Evolutionary conservation across 2,113 vertebrate genomes (phyloP), one percentile per base, ranked within the genome.

Genomic region (Perca fluviatilis): DNA sequence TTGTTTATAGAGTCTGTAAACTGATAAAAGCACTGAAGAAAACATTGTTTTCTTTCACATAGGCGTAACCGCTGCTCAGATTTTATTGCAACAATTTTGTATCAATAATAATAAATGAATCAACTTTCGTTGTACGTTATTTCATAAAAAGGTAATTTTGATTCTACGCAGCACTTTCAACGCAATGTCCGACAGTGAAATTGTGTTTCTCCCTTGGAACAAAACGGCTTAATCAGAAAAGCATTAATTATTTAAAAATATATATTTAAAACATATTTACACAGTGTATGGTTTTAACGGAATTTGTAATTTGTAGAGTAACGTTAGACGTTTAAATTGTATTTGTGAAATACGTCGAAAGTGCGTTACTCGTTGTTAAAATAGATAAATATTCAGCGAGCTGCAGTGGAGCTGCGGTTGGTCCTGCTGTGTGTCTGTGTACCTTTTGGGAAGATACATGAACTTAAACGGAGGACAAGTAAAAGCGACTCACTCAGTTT

Each of bases 271-370:
- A 43, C 30, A 43, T 0, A 43, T 11, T 11, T 11, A 43, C 11
- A 43, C 40, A 40, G 9, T 10, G 2, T 43, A 43, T 3, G 10
- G 30, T 0, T 4, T 25, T 7, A 14, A 23, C 9, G 1, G 49
- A 36, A 15, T 3, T 36, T 40, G 1, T 62, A n/a, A 14, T 49
- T 49, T 12, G 0, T 18, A 21, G 3, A 21, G 16, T 7, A 9
- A 43, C 40, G 9, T 43, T 43, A 10, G 0, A 50, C 0, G 2
- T 66, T 21, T 18, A 0, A 25, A 27, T 47, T 14, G 50, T 46
- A 19, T 57, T 63, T 51, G 1, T 4, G 14, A 49, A 60, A 61
- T 81, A 0, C 70, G 3, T 72, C 27, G 94, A 96, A 96, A 95
- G 90, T 95, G 94, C 90, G 40, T 54, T 0, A 0, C 1, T 8